Evolutionary conservation across 2,113 vertebrate species (phyloP).

Genomic region (Microtus oregoni): DNA sequence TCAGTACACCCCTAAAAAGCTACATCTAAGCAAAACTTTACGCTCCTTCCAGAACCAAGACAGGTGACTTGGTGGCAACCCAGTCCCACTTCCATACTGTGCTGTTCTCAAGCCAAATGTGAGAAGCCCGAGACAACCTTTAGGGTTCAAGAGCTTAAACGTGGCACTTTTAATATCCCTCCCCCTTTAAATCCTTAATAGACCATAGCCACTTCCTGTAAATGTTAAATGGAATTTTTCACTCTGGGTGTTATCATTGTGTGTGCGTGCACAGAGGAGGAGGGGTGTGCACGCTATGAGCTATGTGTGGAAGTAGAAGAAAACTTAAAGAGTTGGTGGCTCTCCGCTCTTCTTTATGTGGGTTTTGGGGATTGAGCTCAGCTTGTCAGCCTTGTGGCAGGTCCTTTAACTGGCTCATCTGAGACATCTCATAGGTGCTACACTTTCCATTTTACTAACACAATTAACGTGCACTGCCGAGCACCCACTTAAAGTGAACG

Average conservation of each 20-base stretch:
- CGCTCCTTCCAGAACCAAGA: background rate
- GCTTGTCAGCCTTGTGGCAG: background rate
- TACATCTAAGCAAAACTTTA: background rate
- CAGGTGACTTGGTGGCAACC: background rate
- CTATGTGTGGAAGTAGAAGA: background rate
- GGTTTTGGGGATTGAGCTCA: background rate
- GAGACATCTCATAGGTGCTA: background rate
- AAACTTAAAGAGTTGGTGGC: background rate
- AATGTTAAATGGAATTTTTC: background rate
- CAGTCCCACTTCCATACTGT: background rate
- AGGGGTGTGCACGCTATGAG: background rate
- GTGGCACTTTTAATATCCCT: background rate
- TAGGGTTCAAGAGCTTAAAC: background rate
- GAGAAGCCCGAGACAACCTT: background rate
- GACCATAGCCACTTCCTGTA: background rate
- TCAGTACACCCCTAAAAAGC: background rate
- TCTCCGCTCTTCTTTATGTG: background rate
- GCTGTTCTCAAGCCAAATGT: background rate
- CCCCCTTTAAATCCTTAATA: background rate
- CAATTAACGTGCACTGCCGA: background rate
- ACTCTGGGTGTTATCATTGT: background rate
- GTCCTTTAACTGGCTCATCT: background rate
- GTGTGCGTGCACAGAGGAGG: fast-evolving
- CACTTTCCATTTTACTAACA: background rate
- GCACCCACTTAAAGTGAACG: background rate